Conservation (phyloP, 2,888 invertebrate species). For the Microctonus brassicae region DNA sequence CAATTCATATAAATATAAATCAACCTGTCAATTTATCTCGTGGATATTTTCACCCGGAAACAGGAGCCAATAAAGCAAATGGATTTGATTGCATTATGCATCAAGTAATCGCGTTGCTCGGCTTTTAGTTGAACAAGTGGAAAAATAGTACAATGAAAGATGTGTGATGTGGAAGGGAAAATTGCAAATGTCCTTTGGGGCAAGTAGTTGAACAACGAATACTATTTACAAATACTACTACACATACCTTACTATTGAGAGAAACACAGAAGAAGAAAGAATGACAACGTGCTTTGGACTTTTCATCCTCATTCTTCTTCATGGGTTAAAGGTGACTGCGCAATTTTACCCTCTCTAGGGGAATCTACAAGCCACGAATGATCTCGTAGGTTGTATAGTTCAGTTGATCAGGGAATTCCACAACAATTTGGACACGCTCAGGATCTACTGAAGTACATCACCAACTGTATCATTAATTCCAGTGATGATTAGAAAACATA, state of each 20-base stretch:
- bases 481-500: background rate
- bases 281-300: conserved; percentile 23
- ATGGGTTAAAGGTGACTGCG: conserved; percentile 33
- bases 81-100: conserved; percentile 34
- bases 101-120: conserved; percentile 32
- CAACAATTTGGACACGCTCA: background rate
- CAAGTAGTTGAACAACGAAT: conserved; percentile 11
- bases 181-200: conserved; percentile 34
- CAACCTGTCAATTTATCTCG: background rate
- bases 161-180: conserved; percentile 16
- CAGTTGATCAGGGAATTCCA: conserved; percentile 36
- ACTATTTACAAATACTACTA: background rate
- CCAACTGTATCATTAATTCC: background rate
- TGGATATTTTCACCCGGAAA: conserved; percentile 2
- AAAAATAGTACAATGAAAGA: conserved; percentile 11
- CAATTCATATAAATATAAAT: background rate
- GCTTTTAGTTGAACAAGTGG: conserved; percentile 26
- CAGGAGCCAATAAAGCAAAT: conserved; percentile 35
- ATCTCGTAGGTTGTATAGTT: conserved; percentile 33
- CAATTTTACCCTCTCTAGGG: conserved; percentile 31
- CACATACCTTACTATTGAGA: background rate
- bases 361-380: conserved; percentile 25
- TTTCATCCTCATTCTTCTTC: conserved; percentile 25
- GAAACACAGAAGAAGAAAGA: conserved; percentile 9
- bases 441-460: background rate